phyloP scores from a whole-genome alignment of 2,797 vertebrate species.

The Liparis tanakae region DNA sequence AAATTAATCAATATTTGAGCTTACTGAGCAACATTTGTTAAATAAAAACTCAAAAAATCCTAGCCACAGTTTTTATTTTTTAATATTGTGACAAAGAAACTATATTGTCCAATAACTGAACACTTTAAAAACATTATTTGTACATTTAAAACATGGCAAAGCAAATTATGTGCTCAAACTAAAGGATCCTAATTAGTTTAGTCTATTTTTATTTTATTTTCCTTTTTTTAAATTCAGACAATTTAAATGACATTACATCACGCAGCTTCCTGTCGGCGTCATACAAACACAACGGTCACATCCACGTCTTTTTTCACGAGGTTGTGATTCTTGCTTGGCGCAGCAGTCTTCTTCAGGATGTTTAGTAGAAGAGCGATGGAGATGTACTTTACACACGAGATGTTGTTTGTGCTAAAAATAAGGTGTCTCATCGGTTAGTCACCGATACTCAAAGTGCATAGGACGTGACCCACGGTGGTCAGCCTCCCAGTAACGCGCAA shows the following conservation, averaged over 20 bases:
- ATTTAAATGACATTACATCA: not conserved
- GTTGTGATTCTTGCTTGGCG: not conserved
- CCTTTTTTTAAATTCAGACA: not conserved
- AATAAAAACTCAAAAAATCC: not conserved
- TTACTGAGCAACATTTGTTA: not conserved
- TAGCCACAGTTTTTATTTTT: not conserved
- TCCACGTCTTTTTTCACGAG: not conserved
- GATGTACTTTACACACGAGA: not conserved
- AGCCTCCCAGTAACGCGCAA: slow-evolving; percentile 22
- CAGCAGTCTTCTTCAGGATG: not conserved
- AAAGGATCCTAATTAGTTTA: too few species aligned
- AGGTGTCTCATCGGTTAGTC: not conserved
- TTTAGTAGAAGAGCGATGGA: not conserved
- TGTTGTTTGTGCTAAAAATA: slow-evolving; percentile 8
- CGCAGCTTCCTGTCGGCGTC: not conserved
- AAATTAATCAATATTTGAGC: not conserved
- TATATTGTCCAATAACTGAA: not conserved
- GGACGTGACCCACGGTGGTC: not conserved
- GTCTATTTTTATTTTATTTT: too few species aligned
- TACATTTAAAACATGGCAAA: not conserved
- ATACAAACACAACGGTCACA: not conserved
- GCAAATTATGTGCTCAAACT: too few species aligned
- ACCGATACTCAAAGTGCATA: slow-evolving; percentile 4
- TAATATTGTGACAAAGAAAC: not conserved
- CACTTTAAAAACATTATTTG: not conserved